Evolutionary conservation across 2,797 vertebrate genomes (phyloP).

Genomic region (Enteromius trimaculatus): DNA sequence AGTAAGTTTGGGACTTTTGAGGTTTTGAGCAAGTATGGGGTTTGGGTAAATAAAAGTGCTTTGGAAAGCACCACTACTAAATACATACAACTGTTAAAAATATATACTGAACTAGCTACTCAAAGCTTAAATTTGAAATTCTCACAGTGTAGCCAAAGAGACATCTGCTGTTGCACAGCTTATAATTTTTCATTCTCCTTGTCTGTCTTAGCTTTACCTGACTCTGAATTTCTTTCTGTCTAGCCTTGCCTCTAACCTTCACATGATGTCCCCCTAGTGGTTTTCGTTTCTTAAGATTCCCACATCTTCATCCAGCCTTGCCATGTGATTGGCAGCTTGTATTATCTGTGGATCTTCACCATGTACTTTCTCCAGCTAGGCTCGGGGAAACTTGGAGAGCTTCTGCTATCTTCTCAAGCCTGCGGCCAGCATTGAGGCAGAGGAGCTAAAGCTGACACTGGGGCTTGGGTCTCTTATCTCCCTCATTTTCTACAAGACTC

Average conservation of each 20-base stretch:
- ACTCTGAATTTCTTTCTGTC: constrained; percentile 52
- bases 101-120: neutral
- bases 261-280: constrained; percentile 67
- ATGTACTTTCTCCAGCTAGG: constrained; percentile 69
- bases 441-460: constrained; percentile 69
- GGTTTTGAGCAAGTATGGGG: neutral
- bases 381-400: constrained; percentile 60
- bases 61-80: neutral
- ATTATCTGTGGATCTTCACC: constrained; percentile 73
- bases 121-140: neutral
- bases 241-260: constrained; percentile 64
- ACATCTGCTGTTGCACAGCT: neutral
- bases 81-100: neutral
- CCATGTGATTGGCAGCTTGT: constrained; percentile 77
- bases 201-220: constrained; percentile 20
- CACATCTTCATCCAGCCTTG: constrained; percentile 72
- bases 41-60: neutral
- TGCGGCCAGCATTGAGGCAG: constrained; percentile 72
- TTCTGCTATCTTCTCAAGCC: constrained; percentile 75
- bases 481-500: constrained; percentile 78
- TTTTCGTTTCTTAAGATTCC: constrained; percentile 69
- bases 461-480: constrained; percentile 74
- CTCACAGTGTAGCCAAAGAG: neutral
- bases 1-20: neutral
- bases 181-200: neutral